Base-by-base conservation (phyloP, 2,888 invertebrate species). In the Tridacna crocea region DNA sequence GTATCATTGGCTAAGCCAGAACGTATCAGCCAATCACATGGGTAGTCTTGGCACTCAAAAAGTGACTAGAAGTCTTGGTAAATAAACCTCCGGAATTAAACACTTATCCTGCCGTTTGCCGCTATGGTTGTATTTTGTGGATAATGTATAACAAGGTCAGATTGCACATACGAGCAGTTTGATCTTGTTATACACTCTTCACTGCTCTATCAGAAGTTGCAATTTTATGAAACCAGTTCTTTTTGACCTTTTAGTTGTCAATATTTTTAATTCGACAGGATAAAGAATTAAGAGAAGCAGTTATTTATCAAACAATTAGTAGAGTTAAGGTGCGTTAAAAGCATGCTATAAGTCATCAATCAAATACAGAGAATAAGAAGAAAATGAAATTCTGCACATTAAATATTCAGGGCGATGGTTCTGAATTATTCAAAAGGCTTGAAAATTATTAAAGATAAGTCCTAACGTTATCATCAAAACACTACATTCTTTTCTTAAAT, bases 351-450 rank as follows among this genome's bases (percentile, higher is more conserved):
- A 72, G 10, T 58, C 55, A 58, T 55, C 26, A 60, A 36, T 60
- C 27, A 60, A 27, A 65, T 47, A 46, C n/a, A 55, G 58, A 26
- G 36, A 72, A 72, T n/a, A 66, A 63, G 60, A 58, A 17, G 24
- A 61, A 46, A 51, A n/a, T 61, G 26, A 76, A 77, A 72, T 75
- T 27, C 24, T 61, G 80, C 82, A 68, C 70, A 75, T 82, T 58
- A 85, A 73, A 80, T 82, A 82, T 86, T 84, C 86, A 86, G 83
- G 72, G 85, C 85, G 85, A 86, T 70, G 72, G 79, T 79, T 76
- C 65, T 65, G 17, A 48, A n/a, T 74, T 46, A 22, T 60, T 61
- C n/a, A 48, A 75, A 65, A 24, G 26, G 17, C 19, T 46, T 60
- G 27, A 73, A 72, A 48, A 11, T 61, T 22, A 60, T 60, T 60